Percentiles rank a stretch among this genome's conserved stretches.
phyloP scores from a whole-genome alignment of 2,888 invertebrate genomes.

The Drosophila gaucha region DNA sequence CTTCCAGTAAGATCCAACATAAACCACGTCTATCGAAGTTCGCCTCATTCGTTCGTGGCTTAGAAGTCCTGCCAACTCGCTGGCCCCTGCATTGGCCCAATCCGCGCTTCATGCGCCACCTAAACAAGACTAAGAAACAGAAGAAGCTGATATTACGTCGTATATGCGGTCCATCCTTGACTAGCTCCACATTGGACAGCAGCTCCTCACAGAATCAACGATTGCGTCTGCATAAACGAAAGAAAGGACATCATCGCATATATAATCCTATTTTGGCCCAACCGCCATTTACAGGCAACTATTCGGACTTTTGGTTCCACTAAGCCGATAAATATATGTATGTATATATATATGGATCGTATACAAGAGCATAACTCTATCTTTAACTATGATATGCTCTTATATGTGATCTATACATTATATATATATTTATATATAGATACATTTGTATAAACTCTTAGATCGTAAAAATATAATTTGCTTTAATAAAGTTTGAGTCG shows the following conservation, averaged over 20 bases:
- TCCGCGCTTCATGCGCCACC: constrained; percentile 22
- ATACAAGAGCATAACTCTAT: constrained; percentile 6
- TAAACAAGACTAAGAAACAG: not conserved
- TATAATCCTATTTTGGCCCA: not conserved
- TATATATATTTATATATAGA: not conserved
- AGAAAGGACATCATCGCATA: constrained; percentile 7
- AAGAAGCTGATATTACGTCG: not conserved
- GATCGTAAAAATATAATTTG: not conserved
- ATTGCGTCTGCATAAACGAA: not conserved
- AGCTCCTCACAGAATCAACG: not conserved
- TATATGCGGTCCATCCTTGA: not conserved
- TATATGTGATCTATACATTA: constrained; percentile 13
- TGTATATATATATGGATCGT: not conserved
- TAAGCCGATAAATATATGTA: not conserved
- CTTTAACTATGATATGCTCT: constrained; percentile 12
- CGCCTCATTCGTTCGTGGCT: not conserved
- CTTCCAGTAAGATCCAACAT: no score
- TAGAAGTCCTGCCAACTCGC: constrained; percentile 8
- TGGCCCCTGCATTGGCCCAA: constrained; percentile 71
- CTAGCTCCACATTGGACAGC: not conserved
- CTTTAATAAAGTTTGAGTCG: constrained; percentile 16
- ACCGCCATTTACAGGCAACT: not conserved
- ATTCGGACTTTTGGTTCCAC: not conserved
- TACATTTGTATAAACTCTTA: not conserved
- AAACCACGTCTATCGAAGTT: no score